Evolutionary conservation across 2,113 vertebrate genomes (phyloP), one percentile per base, ranked within the genome.

Genomic region (Nyctereutes procyonoides): DNA sequence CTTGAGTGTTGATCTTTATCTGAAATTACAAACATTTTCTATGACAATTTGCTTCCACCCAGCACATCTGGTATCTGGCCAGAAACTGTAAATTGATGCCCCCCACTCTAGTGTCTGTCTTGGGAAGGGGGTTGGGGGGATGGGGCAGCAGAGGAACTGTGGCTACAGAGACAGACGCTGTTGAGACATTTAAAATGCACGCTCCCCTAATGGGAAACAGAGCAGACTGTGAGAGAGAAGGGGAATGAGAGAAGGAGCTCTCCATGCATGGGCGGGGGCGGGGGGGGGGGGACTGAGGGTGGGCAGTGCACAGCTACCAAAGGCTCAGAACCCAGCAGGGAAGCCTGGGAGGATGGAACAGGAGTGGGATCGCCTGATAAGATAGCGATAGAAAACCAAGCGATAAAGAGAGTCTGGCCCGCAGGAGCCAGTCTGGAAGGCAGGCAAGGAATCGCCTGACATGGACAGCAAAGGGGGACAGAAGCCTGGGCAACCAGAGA

Each of bases 11-110:
- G 96, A 95, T 94, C 93, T 97, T 92, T 89, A 98, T 96, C 97
- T 97, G 93, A 97, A 97, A 92, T 97, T 98, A 96, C 90, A 97
- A 98, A 97, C 93, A 96, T 97, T 97, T 95, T 97, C 93, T 97
- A 65, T 86, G 92, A 97, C 94, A 91, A 96, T 96, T 97, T 86
- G 95, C 97, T 97, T 97, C 94, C 71, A 96, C 92, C 65, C 87
- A 63, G 93, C 90, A 97, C 96, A 93, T 97, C 96, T 97, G 98
- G 94, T 95, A 95, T 97, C 95, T 94, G 80, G 96, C 96, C 97
- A 97, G 97, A 93, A 95, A 95, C 92, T 92, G 97, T 98, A 97
- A 98, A 88, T 4, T 88, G 95, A 97, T 94, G 96, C 94, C 88
- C 71, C 86, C 38, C 32, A 53, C 93, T 88, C 95, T 74, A 35